A percentile compares a stretch with the other conserved stretches of the same genome.
Conservation (phyloP, 2,888 invertebrate species). For the Cyclophora punctaria region DNA sequence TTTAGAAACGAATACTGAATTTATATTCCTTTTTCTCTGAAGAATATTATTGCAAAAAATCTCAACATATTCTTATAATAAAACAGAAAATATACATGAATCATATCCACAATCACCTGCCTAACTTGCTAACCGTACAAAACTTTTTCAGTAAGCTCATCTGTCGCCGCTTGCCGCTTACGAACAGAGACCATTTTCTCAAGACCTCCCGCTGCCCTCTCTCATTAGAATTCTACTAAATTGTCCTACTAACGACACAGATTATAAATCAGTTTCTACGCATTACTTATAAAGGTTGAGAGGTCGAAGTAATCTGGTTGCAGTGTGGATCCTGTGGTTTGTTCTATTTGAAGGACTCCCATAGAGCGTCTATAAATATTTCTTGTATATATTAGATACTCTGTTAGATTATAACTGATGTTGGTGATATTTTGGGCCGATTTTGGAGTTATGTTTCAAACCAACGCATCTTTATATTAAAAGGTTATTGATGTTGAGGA, state of each 20-base stretch:
- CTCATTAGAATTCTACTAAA: slow-evolving; percentile 2
- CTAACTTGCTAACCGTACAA: slow-evolving; percentile 36
- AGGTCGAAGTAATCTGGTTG: slow-evolving; percentile 34
- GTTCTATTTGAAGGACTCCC: slow-evolving; percentile 53
- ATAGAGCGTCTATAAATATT: slow-evolving; percentile 55
- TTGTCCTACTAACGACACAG: slow-evolving; percentile 5
- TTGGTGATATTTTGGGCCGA: not conserved
- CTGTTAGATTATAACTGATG: slow-evolving; percentile 16
- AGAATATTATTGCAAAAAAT: no score
- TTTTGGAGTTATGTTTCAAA: no score
- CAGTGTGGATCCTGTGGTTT: slow-evolving; percentile 24
- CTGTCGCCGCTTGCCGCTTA: slow-evolving; percentile 64
- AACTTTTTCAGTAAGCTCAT: slow-evolving; percentile 63
- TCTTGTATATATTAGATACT: slow-evolving; percentile 20
- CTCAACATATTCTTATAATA: no score
- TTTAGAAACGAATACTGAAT: no score
- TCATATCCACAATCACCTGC: no score
- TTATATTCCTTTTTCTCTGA: no score
- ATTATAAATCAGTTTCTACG: not conserved
- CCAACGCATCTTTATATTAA: no score
- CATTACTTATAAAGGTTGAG: slow-evolving; percentile 10
- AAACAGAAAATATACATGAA: no score
- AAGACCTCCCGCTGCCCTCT: slow-evolving; percentile 29
- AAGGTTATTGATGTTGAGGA: no score
- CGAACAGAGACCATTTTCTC: slow-evolving; percentile 34